phyloP scores from a whole-genome alignment of 2,888 invertebrate genomes.

The Trissoscelio sp. region DNA sequence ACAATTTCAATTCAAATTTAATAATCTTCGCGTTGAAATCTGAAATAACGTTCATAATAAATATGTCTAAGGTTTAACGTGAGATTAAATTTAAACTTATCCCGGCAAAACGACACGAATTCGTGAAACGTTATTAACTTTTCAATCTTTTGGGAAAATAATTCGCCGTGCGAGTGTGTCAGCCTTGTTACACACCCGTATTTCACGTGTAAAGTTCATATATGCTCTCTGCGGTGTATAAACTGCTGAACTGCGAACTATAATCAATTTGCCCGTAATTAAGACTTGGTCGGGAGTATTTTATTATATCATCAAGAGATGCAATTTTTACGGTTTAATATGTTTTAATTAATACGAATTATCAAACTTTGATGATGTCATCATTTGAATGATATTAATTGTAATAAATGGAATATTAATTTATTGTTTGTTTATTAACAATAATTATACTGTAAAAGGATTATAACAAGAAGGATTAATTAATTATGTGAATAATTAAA shows the following conservation, averaged over 20 bases:
- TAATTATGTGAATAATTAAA: too few species aligned
- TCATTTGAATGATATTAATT: too few species aligned
- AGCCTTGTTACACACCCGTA: neutral
- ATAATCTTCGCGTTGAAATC: slow-evolving; percentile 27
- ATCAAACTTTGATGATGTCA: too few species aligned
- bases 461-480: neutral
- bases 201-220: slow-evolving; percentile 13
- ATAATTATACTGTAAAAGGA: too few species aligned
- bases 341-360: too few species aligned
- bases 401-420: too few species aligned
- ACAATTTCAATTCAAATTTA: slow-evolving; percentile 37
- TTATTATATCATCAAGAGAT: too few species aligned
- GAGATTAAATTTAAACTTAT: slow-evolving; percentile 43
- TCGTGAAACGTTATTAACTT: slow-evolving; percentile 42
- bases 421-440: too few species aligned
- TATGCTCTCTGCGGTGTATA: neutral
- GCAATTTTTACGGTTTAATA: too few species aligned
- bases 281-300: slow-evolving; percentile 6
- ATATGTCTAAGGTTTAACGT: slow-evolving; percentile 40
- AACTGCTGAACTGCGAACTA: slow-evolving; percentile 8
- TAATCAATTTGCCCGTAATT: too few species aligned
- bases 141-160: slow-evolving; percentile 35
- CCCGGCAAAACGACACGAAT: slow-evolving; percentile 20
- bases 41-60: slow-evolving; percentile 31
- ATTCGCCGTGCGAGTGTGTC: slow-evolving; percentile 5